A percentile compares a stretch with the other conserved stretches of the same genome.
Evolutionary conservation across 2,888 invertebrate species (phyloP).

Genomic region (Sesia apiformis): DNA sequence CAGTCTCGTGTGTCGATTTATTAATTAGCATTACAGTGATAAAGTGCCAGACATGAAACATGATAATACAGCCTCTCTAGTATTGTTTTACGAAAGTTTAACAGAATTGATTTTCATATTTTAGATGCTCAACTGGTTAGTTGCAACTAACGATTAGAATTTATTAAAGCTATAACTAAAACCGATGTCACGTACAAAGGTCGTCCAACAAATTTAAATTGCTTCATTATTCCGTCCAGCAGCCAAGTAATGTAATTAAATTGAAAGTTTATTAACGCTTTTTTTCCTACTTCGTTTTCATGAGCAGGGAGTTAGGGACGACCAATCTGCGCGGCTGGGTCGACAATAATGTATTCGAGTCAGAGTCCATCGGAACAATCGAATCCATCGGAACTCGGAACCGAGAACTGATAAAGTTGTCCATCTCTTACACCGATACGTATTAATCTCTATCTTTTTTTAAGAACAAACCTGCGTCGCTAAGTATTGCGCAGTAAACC

Average conservation of each 20-base stretch:
- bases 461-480: not conserved
- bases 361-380: constrained; percentile 34
- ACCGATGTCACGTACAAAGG: not conserved
- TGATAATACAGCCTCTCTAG: not conserved
- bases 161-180: not conserved
- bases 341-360: constrained; percentile 36
- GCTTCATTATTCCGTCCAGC: not conserved
- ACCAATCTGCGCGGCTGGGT: constrained; percentile 14
- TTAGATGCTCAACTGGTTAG: no score
- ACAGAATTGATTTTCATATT: no score
- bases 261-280: not conserved
- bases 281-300: not conserved
- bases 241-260: not conserved
- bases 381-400: constrained; percentile 31
- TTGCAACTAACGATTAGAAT: not conserved
- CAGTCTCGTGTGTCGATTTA: not conserved
- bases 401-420: constrained; percentile 24
- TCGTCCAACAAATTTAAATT: not conserved
- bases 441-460: constrained; percentile 2
- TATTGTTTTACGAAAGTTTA: not conserved
- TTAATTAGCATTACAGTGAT: not conserved
- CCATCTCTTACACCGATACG: constrained; percentile 25
- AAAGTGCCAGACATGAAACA: not conserved
- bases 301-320: constrained; percentile 5
- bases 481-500: no score